phyloP scores from a whole-genome alignment of 2,113 vertebrate genomes.

The Bombycilla garrulus region DNA sequence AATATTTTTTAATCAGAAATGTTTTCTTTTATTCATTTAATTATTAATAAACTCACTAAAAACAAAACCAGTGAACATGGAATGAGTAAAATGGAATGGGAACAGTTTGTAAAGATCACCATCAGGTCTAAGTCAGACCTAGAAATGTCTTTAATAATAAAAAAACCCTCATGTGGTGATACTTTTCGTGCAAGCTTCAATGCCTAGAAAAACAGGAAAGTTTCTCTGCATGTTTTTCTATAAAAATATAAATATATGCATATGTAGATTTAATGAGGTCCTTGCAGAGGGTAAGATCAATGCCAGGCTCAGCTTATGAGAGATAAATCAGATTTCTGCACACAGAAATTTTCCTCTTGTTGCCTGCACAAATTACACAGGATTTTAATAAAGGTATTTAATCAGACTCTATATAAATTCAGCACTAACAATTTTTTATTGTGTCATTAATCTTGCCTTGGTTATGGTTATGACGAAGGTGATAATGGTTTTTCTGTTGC shows the following conservation, averaged over 20 bases:
- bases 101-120: neutral
- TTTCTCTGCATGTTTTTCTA: neutral
- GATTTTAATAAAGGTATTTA: neutral
- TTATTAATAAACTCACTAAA: neutral
- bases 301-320: neutral
- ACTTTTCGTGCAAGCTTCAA: slow-evolving; percentile 29
- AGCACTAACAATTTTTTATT: neutral
- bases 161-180: neutral
- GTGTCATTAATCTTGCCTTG: neutral
- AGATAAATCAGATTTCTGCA: neutral
- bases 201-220: slow-evolving; percentile 63
- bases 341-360: neutral
- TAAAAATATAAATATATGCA: neutral
- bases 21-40: neutral
- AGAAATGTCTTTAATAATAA: neutral
- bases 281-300: neutral
- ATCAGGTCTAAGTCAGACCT: neutral
- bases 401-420: neutral
- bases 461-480: neutral
- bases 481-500: neutral
- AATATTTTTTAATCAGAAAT: neutral
- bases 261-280: neutral
- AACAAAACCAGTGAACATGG: neutral
- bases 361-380: neutral
- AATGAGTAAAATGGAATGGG: neutral